These are phyloP conservation scores for Metellina segmentata DNA, from an alignment of 2,888 invertebrate species.

Conservation along the genomic window DNA sequence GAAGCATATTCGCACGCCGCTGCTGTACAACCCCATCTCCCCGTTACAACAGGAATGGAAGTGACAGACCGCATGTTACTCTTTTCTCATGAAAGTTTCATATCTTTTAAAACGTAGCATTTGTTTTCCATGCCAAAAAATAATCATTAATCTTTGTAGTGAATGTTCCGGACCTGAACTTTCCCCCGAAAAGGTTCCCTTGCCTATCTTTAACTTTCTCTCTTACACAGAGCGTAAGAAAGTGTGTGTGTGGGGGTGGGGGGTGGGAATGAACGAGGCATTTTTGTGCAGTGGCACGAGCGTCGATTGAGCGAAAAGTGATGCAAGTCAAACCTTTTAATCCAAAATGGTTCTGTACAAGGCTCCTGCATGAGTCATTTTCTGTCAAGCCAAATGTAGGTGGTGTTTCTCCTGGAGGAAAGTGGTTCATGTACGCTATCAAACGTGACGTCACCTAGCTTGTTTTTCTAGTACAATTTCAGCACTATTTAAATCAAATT, in stretches of 20 bases:
- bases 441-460: too few relatives aligned
- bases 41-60: background rate
- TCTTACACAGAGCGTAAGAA: background rate
- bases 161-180: background rate
- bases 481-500: too few relatives aligned
- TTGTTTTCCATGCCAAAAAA: background rate
- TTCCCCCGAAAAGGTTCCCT: background rate
- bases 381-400: too few relatives aligned
- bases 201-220: background rate
- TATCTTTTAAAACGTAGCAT: background rate
- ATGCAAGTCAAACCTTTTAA: background rate
- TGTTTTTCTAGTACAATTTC: too few relatives aligned
- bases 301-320: background rate
- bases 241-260: too few relatives aligned
- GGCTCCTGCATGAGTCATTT: too few relatives aligned
- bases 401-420: too few relatives aligned
- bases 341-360: too few relatives aligned
- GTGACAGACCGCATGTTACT: slow-evolving; percentile 15
- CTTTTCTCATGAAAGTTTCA: slow-evolving; percentile 12
- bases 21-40: background rate
- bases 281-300: background rate
- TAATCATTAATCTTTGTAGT: slow-evolving; percentile 12
- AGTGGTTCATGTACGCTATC: too few relatives aligned
- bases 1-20: background rate
- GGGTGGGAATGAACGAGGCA: background rate